Evolutionary conservation across 1,140 invertebrate genomes (phyloP), one percentile per base, ranked within the genome.

Genomic region (Galleria mellonella): DNA sequence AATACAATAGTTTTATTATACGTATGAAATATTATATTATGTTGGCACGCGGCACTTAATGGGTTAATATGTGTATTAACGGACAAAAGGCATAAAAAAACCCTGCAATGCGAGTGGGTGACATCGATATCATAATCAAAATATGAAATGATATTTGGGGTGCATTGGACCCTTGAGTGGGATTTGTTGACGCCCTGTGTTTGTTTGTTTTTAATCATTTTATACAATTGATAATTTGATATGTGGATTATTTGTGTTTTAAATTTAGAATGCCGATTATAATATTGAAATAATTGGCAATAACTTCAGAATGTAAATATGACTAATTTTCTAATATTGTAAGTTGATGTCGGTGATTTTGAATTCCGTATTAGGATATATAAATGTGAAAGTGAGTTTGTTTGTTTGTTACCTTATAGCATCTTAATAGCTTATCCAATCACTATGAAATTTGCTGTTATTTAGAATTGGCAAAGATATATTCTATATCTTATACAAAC

Each of bases 41-140:
- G 42, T 66, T 51, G 75, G 56, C 81, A 84, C 81, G 76, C 62
- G 81, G 69, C 81, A 72, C 57, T 62, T 81, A 82, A 84, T 82
- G 71, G 74, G 65, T 82, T 84, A 84, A 84, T 84, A 70, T 60
- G 75, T 77, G 74, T 84, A 82, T 84, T 83, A 79, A 64, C 45
- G 50, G 47, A 84, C 70, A 79, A 84, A 63, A 50, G 66, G 55
- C 45, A 74, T 72, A 79, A 79, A 83, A 75, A 76, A 60, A 45
- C 49, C 55, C 41, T 28, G 32, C 29, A 51, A 55, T 47, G 46
- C 32, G 60, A 62, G 56, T 71, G 65, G 64, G 62, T 59, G 75
- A 74, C 77, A 75, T 71, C 82, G 76, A 84, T 82, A 82, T 82
- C 70, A 77, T 83, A 83, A 84, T 84, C 81, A 77, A 83, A 84